phyloP scores from a whole-genome alignment of 2,113 vertebrate genomes.

The Gallinago jamesoni region DNA sequence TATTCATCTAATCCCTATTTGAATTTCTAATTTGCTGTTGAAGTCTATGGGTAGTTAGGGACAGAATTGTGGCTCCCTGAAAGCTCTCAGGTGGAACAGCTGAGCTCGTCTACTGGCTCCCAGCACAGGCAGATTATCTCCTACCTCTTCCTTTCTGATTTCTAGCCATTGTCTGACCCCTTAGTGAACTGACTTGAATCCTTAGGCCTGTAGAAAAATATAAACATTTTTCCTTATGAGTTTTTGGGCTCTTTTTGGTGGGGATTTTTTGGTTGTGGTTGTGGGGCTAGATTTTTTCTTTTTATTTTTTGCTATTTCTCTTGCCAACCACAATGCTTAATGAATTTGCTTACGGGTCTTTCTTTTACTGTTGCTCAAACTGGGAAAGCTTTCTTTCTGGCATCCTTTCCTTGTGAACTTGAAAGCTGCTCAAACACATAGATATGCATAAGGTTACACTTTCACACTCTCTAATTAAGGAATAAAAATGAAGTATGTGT shows the following conservation, averaged over 20 bases:
- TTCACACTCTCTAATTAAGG: not conserved
- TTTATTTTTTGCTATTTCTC: not conserved
- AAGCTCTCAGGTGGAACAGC: not conserved
- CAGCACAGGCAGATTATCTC: not conserved
- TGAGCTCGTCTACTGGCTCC: not conserved
- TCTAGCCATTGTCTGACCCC: not conserved
- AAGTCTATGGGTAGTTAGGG: not conserved
- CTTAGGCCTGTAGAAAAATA: not conserved
- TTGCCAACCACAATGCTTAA: not conserved
- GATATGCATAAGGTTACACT: not conserved
- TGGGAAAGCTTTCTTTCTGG: not conserved
- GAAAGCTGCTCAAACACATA: not conserved
- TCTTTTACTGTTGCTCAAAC: not conserved
- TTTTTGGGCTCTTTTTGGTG: not conserved
- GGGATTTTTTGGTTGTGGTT: not conserved
- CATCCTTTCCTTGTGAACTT: not conserved
- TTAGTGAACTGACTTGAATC: not conserved
- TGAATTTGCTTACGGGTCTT: not conserved
- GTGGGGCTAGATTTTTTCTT: too few relatives aligned
- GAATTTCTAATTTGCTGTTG: not conserved
- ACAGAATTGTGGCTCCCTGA: not conserved
- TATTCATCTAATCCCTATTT: not conserved
- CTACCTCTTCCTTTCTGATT: not conserved
- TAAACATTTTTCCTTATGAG: accelerated
- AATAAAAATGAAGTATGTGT: not conserved